Evolutionary conservation across 53 echinoderm and acorn worm genomes (phyloP).

Genomic region (Holothuria scabra): DNA sequence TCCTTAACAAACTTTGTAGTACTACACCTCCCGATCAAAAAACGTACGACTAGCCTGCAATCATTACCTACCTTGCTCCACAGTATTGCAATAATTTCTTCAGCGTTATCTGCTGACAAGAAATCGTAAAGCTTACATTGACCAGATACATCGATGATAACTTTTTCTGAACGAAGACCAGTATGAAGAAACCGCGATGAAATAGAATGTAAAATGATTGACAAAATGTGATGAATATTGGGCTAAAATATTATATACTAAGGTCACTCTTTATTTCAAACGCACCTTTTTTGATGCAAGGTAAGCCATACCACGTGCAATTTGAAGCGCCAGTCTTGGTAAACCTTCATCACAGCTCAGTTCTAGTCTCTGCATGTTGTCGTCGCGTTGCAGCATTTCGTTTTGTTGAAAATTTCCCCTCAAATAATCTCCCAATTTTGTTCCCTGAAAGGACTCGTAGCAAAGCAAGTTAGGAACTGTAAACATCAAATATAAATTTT

Average conservation of each 20-base stretch:
- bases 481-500: too few relatives aligned
- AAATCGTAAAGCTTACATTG: slow-evolving; percentile 20
- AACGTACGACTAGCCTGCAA: too few relatives aligned
- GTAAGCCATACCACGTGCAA: neutral
- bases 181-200: neutral
- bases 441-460: neutral
- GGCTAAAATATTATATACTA: neutral
- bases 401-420: neutral
- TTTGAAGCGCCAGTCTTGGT: neutral
- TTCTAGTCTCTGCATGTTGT: neutral
- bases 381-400: neutral
- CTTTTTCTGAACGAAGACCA: slow-evolving; percentile 10
- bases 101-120: neutral
- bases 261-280: neutral
- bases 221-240: neutral
- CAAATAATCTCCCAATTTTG: neutral
- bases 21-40: too few relatives aligned
- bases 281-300: neutral
- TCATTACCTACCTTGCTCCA: slow-evolving; percentile 12
- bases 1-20: too few relatives aligned
- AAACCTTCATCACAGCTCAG: neutral
- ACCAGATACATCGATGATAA: neutral
- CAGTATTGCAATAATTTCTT: neutral
- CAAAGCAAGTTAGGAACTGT: neutral
- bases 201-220: neutral